Percentiles rank a stretch among this genome's conserved stretches.
Evolutionary conservation across 2,888 invertebrate species (phyloP).

Genomic region (Sphaerophoria taeniata): DNA sequence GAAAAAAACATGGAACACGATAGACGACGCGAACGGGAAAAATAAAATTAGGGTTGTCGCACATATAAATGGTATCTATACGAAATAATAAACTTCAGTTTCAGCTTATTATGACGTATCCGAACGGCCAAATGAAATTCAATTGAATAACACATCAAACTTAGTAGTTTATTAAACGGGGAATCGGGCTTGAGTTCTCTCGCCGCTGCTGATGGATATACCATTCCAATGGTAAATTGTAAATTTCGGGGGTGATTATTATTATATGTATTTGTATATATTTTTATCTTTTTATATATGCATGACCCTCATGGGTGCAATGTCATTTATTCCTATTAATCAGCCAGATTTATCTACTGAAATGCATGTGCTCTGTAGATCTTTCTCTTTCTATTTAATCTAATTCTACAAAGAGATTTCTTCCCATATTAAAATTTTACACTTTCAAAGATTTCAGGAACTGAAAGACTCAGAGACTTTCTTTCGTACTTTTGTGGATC

Average conservation of each 20-base stretch:
- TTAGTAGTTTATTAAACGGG: constrained; percentile 50
- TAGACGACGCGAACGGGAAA: constrained; percentile 49
- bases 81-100: not conserved
- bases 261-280: constrained; percentile 54
- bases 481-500: not conserved
- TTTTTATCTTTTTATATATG: constrained; percentile 60
- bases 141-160: constrained; percentile 68
- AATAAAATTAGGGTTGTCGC: constrained; percentile 72
- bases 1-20: constrained; percentile 9
- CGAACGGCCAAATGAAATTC: constrained; percentile 62
- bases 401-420: constrained; percentile 4
- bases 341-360: constrained; percentile 36
- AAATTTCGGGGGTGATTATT: constrained; percentile 59
- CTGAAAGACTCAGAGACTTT: too few species aligned
- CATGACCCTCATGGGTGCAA: constrained; percentile 74
- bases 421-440: too few species aligned
- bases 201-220: constrained; percentile 1
- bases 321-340: constrained; percentile 69
- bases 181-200: constrained; percentile 49
- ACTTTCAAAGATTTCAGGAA: too few species aligned
- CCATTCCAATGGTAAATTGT: constrained; percentile 2
- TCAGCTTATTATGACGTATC: constrained; percentile 59
- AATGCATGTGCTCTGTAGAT: constrained; percentile 28
- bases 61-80: constrained; percentile 22
- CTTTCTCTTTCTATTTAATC: not conserved